Percentiles rank a stretch among this genome's conserved stretches.
Conservation (phyloP, 2,113 vertebrate species). For the Cromileptes altivelis region DNA sequence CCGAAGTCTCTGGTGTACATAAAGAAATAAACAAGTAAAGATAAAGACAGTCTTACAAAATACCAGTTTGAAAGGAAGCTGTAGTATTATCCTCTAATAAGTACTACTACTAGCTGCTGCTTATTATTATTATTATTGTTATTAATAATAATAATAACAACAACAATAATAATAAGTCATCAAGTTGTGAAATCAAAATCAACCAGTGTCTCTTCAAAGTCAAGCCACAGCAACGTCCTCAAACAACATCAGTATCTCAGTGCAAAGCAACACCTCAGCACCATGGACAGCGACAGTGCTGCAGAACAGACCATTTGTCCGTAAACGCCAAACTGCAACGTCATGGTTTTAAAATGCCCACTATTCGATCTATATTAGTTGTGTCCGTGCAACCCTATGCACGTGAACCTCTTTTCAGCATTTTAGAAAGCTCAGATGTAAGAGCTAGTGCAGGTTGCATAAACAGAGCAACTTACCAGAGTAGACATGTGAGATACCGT, state of each 20-base stretch:
- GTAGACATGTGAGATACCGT: neutral
- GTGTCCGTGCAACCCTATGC: neutral
- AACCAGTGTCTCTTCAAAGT: neutral
- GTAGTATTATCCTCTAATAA: neutral
- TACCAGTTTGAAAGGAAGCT: neutral
- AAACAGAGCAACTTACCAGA: slow-evolving; percentile 3
- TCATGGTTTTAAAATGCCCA: neutral
- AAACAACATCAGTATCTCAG: neutral
- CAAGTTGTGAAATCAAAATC: neutral
- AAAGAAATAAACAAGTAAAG: neutral
- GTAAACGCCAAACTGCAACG: too few relatives aligned
- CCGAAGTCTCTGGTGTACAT: too few relatives aligned
- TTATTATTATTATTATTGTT: neutral
- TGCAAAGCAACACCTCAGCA: slow-evolving; percentile 41
- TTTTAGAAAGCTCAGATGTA: neutral
- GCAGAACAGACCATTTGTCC: neutral
- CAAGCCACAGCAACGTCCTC: neutral
- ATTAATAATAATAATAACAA: neutral
- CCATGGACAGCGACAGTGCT: slow-evolving; percentile 50
- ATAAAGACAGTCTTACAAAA: too few relatives aligned
- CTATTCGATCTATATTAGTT: neutral
- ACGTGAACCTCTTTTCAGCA: neutral
- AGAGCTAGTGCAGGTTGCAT: neutral
- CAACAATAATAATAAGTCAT: neutral
- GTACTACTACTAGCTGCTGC: too few relatives aligned